A percentile compares a stretch with the other conserved stretches of the same genome.
Evolutionary conservation across 2,797 vertebrate species (phyloP).

Genomic region (Iguana delicatissima): DNA sequence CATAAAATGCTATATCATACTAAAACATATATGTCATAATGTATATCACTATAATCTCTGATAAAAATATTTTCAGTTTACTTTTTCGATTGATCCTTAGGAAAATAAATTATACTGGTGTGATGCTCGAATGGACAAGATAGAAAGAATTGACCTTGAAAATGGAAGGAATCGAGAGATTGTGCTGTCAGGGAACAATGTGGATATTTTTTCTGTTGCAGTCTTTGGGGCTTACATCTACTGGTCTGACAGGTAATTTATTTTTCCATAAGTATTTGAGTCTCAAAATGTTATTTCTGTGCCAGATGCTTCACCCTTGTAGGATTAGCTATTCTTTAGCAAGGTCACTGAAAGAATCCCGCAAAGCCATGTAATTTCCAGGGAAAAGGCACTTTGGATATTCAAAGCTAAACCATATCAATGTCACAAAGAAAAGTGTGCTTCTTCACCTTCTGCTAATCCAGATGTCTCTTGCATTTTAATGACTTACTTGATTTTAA

Average conservation of each 20-base stretch:
- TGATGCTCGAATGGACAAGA: slow-evolving; percentile 98
- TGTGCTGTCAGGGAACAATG: slow-evolving; percentile 95
- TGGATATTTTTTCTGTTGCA: slow-evolving; percentile 97
- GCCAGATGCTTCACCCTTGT: slow-evolving; percentile 82
- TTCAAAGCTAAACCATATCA: slow-evolving; percentile 70
- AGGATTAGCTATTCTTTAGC: slow-evolving; percentile 82
- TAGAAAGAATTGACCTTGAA: slow-evolving; percentile 99
- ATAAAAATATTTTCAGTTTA: slow-evolving; percentile 74
- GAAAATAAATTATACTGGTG: slow-evolving; percentile 99
- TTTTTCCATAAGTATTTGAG: slow-evolving; percentile 89
- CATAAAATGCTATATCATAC: slow-evolving; percentile 48
- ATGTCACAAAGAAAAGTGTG: slow-evolving; percentile 66
- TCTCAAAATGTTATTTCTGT: slow-evolving; percentile 80
- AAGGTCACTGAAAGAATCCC: slow-evolving; percentile 76
- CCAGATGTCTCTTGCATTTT: slow-evolving; percentile 73
- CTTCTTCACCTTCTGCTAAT: slow-evolving; percentile 66
- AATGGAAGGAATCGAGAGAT: slow-evolving; percentile 94
- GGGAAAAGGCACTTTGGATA: slow-evolving; percentile 67
- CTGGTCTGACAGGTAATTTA: slow-evolving; percentile 99
- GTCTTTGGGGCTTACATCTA: slow-evolving; percentile 99
- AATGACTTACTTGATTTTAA: slow-evolving; percentile 76
- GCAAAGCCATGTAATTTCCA: slow-evolving; percentile 66
- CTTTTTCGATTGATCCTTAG: slow-evolving; percentile 91
- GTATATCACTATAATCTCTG: slow-evolving; percentile 60
- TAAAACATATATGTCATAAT: slow-evolving; percentile 48